Evolutionary conservation across 2,888 invertebrate genomes (phyloP).

Genomic region (Cryptocephalus primarius): DNA sequence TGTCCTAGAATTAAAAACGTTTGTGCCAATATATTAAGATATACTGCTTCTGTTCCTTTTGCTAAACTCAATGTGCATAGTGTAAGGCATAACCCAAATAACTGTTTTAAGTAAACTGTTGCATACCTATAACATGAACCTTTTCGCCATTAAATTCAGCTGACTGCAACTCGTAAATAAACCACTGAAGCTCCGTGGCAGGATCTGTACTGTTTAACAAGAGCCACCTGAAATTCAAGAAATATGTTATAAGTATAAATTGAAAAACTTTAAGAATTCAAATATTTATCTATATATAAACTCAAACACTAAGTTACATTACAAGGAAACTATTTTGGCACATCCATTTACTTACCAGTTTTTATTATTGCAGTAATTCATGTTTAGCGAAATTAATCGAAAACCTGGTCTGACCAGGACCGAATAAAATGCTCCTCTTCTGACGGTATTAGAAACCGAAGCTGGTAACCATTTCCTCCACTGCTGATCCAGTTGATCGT

Average conservation of each 20-base stretch:
- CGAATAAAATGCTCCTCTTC: conserved; percentile 85
- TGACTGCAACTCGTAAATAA: conserved; percentile 85
- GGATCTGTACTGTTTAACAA: conserved; percentile 92
- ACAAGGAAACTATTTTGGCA: too few relatives aligned
- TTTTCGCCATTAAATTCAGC: conserved; percentile 91
- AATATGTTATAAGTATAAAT: not conserved
- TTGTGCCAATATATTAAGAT: too few relatives aligned
- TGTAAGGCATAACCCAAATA: too few relatives aligned
- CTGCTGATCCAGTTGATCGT: conserved; percentile 76
- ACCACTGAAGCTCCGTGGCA: conserved; percentile 89
- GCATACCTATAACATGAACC: conserved; percentile 79
- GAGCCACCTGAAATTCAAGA: conserved; percentile 55
- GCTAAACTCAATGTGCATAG: too few relatives aligned
- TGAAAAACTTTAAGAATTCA: too few relatives aligned
- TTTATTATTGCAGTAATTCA: conserved; percentile 92
- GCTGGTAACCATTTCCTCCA: conserved; percentile 90
- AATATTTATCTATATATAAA: too few relatives aligned
- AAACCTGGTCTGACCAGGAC: conserved; percentile 83
- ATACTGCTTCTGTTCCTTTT: too few relatives aligned
- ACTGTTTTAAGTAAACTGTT: too few relatives aligned
- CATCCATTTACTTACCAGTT: conserved; percentile 57
- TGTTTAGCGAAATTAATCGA: conserved; percentile 86
- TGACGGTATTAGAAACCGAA: conserved; percentile 75
- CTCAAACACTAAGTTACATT: too few relatives aligned
- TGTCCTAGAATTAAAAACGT: conserved; percentile 48